These are phyloP conservation scores for Linnaemya vulpina DNA, from an alignment of 2,888 invertebrate species.

Conservation along the genomic window DNA sequence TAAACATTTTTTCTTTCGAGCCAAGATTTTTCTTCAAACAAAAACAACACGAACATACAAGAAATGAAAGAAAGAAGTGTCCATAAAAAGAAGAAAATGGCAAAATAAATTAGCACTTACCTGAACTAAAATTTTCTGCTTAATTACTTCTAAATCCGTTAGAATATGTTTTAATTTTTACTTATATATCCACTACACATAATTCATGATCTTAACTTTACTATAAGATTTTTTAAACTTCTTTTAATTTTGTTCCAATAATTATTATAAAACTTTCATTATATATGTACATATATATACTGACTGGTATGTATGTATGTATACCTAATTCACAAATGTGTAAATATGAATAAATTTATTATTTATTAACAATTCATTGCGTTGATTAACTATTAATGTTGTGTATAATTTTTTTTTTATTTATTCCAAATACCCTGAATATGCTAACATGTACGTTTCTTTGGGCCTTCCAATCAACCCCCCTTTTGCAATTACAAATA, in stretches of 20 bases:
- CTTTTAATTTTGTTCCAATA: neutral
- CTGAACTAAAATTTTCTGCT: constrained; percentile 22
- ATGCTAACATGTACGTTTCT: neutral
- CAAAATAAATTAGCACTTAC: constrained; percentile 43
- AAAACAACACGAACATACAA: constrained; percentile 21
- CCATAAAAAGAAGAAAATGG: neutral
- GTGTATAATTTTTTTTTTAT: constrained; percentile 10
- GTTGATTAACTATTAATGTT: constrained; percentile 13
- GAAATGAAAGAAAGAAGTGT: neutral
- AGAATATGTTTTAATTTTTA: constrained; percentile 11
- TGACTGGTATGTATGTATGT: too few species aligned
- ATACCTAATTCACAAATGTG: too few species aligned
- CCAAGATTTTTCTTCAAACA: constrained; percentile 38
- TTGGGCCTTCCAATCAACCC: constrained; percentile 18
- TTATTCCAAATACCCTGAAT: neutral
- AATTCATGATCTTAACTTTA: constrained; percentile 21
- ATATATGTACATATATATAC: neutral
- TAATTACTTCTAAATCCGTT: constrained; percentile 57
- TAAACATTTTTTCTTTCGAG: constrained; percentile 62
- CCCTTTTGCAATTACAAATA: constrained; percentile 12
- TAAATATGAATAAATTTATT: neutral
- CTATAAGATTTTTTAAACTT: neutral
- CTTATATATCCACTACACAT: constrained; percentile 22
- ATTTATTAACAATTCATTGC: constrained; percentile 30
- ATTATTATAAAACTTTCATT: neutral